Evolutionary conservation across 2,113 vertebrate genomes (phyloP).

Genomic region (Lethenteron reissneri): DNA sequence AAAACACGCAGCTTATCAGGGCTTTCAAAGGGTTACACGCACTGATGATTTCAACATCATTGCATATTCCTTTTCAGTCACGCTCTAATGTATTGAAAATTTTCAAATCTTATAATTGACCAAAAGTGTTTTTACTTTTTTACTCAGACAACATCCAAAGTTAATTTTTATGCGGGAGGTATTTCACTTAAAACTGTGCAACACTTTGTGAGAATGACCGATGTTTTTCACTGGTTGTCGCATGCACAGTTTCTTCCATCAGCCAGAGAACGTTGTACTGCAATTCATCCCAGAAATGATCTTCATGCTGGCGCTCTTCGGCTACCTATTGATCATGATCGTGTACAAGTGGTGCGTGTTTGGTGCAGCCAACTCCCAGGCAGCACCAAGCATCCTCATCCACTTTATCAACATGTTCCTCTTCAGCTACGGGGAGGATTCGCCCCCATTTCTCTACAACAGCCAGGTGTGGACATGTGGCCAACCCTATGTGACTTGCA

Average conservation of each 20-base stretch:
- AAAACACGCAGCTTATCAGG: too few relatives aligned
- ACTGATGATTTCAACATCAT: too few relatives aligned
- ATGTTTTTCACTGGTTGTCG: too few relatives aligned
- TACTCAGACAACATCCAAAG: too few relatives aligned
- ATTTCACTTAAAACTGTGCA: too few relatives aligned
- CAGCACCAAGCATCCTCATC: conserved; percentile 17
- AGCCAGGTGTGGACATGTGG: conserved; percentile 13
- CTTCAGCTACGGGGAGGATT: conserved; percentile 12
- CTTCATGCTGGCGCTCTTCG: conserved; percentile 17
- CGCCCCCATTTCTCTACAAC: conserved; percentile 11
- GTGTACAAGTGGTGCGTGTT: conserved; percentile 17
- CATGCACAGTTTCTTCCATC: conserved; percentile 13
- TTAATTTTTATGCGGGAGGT: too few relatives aligned
- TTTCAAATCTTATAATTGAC: too few relatives aligned
- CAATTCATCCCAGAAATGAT: conserved; percentile 17
- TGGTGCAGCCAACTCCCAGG: conserved; percentile 9
- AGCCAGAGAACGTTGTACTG: conserved; percentile 13
- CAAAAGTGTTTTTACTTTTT: too few relatives aligned
- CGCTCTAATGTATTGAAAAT: too few relatives aligned
- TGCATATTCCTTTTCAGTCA: too few relatives aligned
- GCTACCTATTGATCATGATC: conserved; percentile 18
- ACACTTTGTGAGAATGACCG: too few relatives aligned
- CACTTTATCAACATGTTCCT: conserved; percentile 22
- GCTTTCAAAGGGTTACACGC: too few relatives aligned
- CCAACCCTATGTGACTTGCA: not conserved